Evolutionary conservation across 2,797 vertebrate species (phyloP), one percentile per base, ranked within the genome.

Genomic region (Macroramphosus scolopax): DNA sequence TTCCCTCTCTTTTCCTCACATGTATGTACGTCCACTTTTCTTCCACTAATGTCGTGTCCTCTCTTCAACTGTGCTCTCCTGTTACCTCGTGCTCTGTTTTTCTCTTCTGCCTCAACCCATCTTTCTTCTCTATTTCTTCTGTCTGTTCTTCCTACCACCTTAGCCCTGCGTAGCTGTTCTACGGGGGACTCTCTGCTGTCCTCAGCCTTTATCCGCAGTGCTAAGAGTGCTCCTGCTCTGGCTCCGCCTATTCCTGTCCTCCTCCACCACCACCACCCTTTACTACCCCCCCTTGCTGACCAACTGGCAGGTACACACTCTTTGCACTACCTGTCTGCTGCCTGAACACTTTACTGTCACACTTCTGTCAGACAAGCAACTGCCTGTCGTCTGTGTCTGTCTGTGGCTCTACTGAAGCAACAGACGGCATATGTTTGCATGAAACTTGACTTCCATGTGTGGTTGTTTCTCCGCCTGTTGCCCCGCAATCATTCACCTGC

Each of bases 221-320:
- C 95, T 93, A 99, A 99, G 96, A 99, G 97, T 92, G 97, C 97
- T 91, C 96, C 97, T 88, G 93, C 98, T 92, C 95, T 99, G 93
- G 94, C 96, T 89, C 97, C 96, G 78, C 92, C 95, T 92, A 93
- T 94, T 85, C 84, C 84, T 87, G 83, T 85, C 55, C 86, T 82
- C 52, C 80, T 73, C 51, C 82, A 88, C 76, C 83, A 86, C 92
- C 96, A 98, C 93, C 93, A 96, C 92, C 95, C 95, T 92, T 96
- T 98, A 91, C 94, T 99, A 92, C 94, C 95, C 93, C 95, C 95
- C 91, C 95, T 98, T 93, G 95, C 95, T 88, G 96, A 97, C 91
- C 93, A 95, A 90, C 92, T 98, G 93, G 95, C 97, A 99, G 97
- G 97, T 99, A 99, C 93, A 95, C 93, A 86, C 84, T 80, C 76